Conservation (phyloP, 2,797 vertebrate genomes). For the Micropoecilia bifurca region DNA sequence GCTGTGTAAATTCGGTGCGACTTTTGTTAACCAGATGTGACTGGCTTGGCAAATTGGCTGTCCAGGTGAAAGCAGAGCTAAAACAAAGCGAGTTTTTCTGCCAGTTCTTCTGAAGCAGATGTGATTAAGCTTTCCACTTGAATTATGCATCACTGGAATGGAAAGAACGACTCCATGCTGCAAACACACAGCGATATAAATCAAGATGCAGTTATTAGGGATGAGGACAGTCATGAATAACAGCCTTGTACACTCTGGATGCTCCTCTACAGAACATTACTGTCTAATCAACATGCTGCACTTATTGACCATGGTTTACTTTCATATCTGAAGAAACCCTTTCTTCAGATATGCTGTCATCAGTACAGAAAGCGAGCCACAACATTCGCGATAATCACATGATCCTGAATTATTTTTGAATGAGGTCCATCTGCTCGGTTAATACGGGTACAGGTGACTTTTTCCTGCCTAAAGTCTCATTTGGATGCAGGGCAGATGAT, state of each 20-base stretch:
- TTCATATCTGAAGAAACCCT: conserved; percentile 54
- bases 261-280: conserved; percentile 49
- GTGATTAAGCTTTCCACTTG: conserved; percentile 23
- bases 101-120: conserved; percentile 24
- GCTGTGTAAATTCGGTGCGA: not conserved
- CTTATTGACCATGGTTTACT: conserved; percentile 51
- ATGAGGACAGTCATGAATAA: conserved; percentile 28
- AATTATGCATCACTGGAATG: conserved; percentile 41
- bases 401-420: conserved; percentile 19
- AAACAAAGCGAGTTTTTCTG: not conserved
- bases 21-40: not conserved
- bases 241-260: conserved; percentile 19
- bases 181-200: conserved; percentile 8
- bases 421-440: not conserved
- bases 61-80: not conserved
- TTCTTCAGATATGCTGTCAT: conserved; percentile 18
- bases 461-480: conserved; percentile 9
- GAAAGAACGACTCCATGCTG: conserved; percentile 26
- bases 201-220: conserved; percentile 35
- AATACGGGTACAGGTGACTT: not conserved
- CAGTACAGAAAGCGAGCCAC: not conserved
- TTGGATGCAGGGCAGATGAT: conserved; percentile 4
- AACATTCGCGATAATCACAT: conserved; percentile 30
- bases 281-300: conserved; percentile 47
- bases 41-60: not conserved